Percentiles rank a stretch among this genome's conserved stretches.
Conservation (phyloP, 2,797 vertebrate species). For the Hydrocynus forskahlii region DNA sequence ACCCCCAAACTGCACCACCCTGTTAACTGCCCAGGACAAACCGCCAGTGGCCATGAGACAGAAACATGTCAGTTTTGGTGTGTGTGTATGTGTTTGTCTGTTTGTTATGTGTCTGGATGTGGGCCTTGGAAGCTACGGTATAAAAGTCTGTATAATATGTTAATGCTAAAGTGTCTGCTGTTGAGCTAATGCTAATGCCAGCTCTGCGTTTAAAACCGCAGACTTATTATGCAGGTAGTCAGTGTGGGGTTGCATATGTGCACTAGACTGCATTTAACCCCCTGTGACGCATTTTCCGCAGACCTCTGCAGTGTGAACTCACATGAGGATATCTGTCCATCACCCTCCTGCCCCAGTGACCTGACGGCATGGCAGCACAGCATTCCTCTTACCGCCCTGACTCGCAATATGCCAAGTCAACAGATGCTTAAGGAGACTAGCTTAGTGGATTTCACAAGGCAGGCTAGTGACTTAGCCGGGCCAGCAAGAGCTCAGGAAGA, state of each 20-base stretch:
- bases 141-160: too few relatives aligned
- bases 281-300: conserved; percentile 33
- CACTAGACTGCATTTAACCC: neutral
- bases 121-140: too few relatives aligned
- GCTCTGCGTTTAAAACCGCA: neutral
- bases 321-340: conserved; percentile 4
- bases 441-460: conserved; percentile 45
- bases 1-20: conserved; percentile 42
- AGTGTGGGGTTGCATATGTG: neutral
- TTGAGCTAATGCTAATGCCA: conserved; percentile 1
- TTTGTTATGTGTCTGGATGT: neutral
- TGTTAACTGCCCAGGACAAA: conserved; percentile 42
- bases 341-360: conserved; percentile 49
- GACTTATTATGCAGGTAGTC: neutral
- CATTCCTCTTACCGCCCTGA: neutral
- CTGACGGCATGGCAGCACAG: conserved; percentile 15
- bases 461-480: conserved; percentile 4
- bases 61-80: neutral
- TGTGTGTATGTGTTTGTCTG: neutral
- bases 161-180: neutral
- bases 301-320: conserved; percentile 25
- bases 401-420: conserved; percentile 40
- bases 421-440: conserved; percentile 56
- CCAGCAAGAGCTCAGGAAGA: conserved; percentile 26
- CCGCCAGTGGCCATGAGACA: conserved; percentile 19